Evolutionary conservation across 2,113 vertebrate genomes (phyloP), one percentile per base, ranked within the genome.

Genomic region (Dasyornis broadbenti): DNA sequence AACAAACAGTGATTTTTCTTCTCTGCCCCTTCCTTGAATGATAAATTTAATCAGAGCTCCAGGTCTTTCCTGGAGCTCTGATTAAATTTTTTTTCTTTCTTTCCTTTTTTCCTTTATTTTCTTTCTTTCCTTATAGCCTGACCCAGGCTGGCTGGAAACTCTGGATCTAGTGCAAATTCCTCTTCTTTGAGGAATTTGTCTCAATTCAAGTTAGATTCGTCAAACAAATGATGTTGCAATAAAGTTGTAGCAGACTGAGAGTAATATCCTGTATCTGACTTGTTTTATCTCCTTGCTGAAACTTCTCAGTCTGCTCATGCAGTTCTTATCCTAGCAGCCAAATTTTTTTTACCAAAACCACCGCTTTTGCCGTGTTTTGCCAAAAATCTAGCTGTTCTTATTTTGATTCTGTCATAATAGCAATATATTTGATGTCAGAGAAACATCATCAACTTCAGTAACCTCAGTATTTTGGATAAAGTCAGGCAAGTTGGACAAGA

Each of bases 301-400:
- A 37, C 3, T 13, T 4, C 71, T 47, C 44, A 50, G 13, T 11
- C 22, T 54, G 31, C 3, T 10, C 47, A 83, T 10, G 13, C 26
- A 35, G 33, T 33, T 72, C 26, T 70, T 87, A 35, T 54, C 33
- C 15, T 47, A 40, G n/a, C n/a, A 73, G 45, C 16, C 35, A 69
- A 37, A 19, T 0, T 1, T n/a, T 28, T 52, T 81, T 73, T 50
- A n/a, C 53, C 14, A 52, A 77, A 68, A 45, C 1, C 27, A 68
- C 0, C 0, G 42, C 1, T 12, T 60, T 23, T 23, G 2, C 4
- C 1, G 3, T 37, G 33, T 33, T 59, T 30, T 90, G 68, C 31
- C 37, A 61, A 33, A 90, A 49, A 31, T 61, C 27, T 24, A 52
- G 3, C 15, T 84, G 37, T 49, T 63, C 14, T 71, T 19, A 39